A percentile compares a stretch with the other conserved stretches of the same genome.
These are phyloP conservation scores for Phyto melanocephala DNA, from an alignment of 2,888 invertebrate genomes.

Conservation along the genomic window DNA sequence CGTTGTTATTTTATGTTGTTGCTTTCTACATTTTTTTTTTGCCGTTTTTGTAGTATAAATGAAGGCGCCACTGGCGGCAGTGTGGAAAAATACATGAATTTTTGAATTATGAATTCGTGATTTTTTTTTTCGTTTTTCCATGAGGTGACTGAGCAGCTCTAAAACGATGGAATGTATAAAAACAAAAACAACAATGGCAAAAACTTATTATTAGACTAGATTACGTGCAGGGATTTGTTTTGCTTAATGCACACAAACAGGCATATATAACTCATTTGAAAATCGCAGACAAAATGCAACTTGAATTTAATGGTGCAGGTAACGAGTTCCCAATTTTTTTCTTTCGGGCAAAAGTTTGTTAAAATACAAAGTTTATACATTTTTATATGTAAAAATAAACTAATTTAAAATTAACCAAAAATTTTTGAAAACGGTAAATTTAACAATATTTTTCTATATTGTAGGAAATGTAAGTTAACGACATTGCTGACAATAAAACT, in stretches of 20 bases:
- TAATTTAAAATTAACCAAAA: no score
- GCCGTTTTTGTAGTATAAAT: conserved; percentile 32
- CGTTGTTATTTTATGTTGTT: neutral
- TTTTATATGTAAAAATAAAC: no score
- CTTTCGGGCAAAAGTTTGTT: no score
- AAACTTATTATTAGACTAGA: conserved; percentile 76
- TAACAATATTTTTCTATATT: no score
- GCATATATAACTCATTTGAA: neutral
- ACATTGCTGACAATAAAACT: no score
- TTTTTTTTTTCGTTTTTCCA: conserved; percentile 10
- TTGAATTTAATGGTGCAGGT: conserved; percentile 32
- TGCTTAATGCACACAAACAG: conserved; percentile 41
- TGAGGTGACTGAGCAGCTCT: neutral
- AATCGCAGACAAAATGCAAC: conserved; percentile 8
- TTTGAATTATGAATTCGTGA: conserved; percentile 62
- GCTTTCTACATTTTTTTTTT: neutral
- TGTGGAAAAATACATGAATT: conserved; percentile 51
- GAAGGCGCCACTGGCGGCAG: conserved; percentile 56
- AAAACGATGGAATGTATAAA: conserved; percentile 17
- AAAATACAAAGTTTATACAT: no score
- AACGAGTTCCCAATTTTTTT: no score
- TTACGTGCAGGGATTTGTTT: conserved; percentile 71
- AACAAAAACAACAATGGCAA: conserved; percentile 60
- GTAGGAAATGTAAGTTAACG: no score
- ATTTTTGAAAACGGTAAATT: no score